Conservation (phyloP, 2,888 invertebrate genomes). For the Acleris laterana region DNA sequence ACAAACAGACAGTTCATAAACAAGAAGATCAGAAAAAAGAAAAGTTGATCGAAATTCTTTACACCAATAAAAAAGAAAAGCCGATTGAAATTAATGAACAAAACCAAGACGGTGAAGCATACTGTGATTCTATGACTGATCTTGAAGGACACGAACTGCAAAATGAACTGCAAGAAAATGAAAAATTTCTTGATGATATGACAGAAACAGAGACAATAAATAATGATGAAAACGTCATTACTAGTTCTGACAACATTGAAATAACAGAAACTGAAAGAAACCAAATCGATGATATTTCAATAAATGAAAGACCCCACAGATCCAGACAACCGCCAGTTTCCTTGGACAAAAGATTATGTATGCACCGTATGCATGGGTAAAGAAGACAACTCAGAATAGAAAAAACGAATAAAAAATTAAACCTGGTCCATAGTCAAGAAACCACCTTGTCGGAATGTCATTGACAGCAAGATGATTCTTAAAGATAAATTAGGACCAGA, state of each 20-base stretch:
- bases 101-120: background rate
- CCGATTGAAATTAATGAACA: background rate
- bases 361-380: conserved; percentile 1
- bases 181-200: background rate
- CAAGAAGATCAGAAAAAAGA: background rate
- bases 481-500: too few species aligned
- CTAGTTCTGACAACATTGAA: background rate
- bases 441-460: too few species aligned
- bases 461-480: too few species aligned
- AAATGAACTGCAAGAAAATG: background rate
- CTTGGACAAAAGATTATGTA: conserved; percentile 1
- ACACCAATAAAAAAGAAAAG: background rate
- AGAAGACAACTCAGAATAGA: background rate
- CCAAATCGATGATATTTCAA: background rate
- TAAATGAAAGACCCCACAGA: background rate
- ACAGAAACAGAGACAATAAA: background rate
- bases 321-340: background rate
- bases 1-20: background rate
- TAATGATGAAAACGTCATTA: background rate
- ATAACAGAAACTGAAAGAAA: background rate
- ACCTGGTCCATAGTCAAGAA: too few species aligned
- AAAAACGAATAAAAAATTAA: background rate
- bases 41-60: background rate
- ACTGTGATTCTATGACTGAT: background rate
- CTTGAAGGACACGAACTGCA: background rate